Base-by-base conservation (phyloP, 2,113 vertebrate genomes). In the Panurus biarmicus region DNA sequence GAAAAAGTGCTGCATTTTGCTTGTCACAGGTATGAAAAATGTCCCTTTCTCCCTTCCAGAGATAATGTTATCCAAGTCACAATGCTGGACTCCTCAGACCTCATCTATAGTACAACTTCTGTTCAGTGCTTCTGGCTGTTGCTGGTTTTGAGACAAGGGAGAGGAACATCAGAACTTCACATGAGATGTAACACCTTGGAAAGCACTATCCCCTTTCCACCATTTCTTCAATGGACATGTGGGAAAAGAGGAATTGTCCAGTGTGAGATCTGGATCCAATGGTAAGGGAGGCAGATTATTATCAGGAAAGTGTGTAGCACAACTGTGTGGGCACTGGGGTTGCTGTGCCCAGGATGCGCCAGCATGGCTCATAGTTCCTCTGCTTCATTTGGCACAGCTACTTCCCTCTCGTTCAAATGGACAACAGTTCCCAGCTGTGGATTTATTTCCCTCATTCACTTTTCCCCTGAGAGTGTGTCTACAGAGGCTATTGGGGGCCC, bases 281-380 rank as follows among this genome's bases (percentile, higher is more conserved):
- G 2, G 3, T 7, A 51, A 69, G 23, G 18, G 10, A 75, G 12
- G 6, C 8, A 44, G 14, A 26, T 3, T n/a, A 36, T 50, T 14
- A 21, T 4, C 24, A 74, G 61, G 33, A 64, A 65, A 36, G 6
- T 1, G 7, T 10, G 14, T 6, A 56, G n/a, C 42, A 25, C 29
- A 69, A 3, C 17, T 8, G 1, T 13, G 12, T 36, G 57, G 40
- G 21, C 45, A 8, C 5, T 13, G 25, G 33, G 51, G 40, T 14
- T 80, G 33, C 53, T 51, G 2, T 25, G n/a, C 10, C 66, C 38
- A 42, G 33, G 24, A 47, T 54, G 35, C 8, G 2, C 42, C 0
- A 0, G 11, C 33, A 44, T 0, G 0, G 35, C 26, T 80, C 58
- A 19, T 14, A 2, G 2, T 6, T 79, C 72, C 31, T 70, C n/a